Evolutionary conservation across 2,888 invertebrate genomes (phyloP), one percentile per base, ranked within the genome.

Genomic region (Dichetophora obliterata): DNA sequence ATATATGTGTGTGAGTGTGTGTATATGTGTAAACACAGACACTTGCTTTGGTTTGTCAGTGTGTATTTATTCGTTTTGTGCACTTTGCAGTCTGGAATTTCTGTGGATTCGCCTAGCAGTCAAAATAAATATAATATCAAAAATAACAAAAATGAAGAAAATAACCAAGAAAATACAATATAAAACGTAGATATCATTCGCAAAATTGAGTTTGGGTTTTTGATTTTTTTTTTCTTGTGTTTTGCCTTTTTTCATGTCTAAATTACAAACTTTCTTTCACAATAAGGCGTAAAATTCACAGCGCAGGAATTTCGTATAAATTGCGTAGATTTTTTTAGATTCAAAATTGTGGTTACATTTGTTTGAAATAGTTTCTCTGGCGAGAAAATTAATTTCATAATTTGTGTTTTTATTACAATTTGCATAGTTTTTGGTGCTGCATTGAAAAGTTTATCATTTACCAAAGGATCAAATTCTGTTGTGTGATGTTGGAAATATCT

Each of bases 381-480:
- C 16, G n/a, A 63, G 34, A 24, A 63, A 4, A 27, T 5, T 27
- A 50, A 69, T 37, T 43, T 72, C 57, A 50, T 22, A 16, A 72
- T 61, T 66, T 76, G 31, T 48, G 22, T 73, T 75, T 81, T 82
- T 85, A 85, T 86, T 85, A 85, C 85, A 85, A 85, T 85, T 85
- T 85, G 85, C 85, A 85, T 86, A 85, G 85, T 86, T 54, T 54
- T 65, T 52, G 19, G 50, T 48, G 34, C n/a, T 59, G 24, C 54
- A 70, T 70, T 31, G 31, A n/a, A 43, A 11, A 22, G 19, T 59
- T 59, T 24, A 2, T 48, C 24, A 73, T 50, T 73, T 11, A 48
- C 27, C 63, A 48, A 37, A 61, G 72, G 61, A 73, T 73, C 72
- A 73, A 73, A 70, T 66, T 66, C 66, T 66, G 66, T 66, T 66